Percentiles rank a stretch among this genome's conserved stretches.
These are phyloP conservation scores for Platycercus adscitus DNA, from an alignment of 2,113 vertebrate genomes.

Conservation along the genomic window DNA sequence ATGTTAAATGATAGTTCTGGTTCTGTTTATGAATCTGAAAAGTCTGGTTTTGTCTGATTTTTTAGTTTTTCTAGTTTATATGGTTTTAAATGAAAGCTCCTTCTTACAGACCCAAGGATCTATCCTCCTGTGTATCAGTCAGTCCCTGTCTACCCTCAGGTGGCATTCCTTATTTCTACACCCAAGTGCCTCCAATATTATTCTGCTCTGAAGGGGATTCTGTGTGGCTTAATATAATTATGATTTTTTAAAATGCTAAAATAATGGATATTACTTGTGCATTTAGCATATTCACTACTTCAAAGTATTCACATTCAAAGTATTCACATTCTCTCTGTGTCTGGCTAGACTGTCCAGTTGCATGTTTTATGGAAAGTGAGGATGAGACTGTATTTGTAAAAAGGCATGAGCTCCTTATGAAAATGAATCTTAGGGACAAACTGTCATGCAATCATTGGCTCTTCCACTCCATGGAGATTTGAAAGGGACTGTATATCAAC, in stretches of 20 bases:
- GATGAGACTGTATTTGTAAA: conserved; percentile 66
- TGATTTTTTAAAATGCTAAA: not conserved
- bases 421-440: conserved; percentile 68
- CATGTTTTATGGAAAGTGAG: conserved; percentile 74
- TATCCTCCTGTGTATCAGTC: not conserved
- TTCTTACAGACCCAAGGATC: conserved; percentile 22
- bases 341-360: conserved; percentile 65
- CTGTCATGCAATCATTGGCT: conserved; percentile 65
- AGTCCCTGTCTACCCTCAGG: not conserved
- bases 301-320: conserved; percentile 74
- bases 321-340: conserved; percentile 52
- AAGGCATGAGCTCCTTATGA: conserved; percentile 69
- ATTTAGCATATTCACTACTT: conserved; percentile 53
- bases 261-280: conserved; percentile 9
- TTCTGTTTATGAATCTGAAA: not conserved
- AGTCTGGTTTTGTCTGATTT: not conserved
- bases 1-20: not conserved
- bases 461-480: conserved; percentile 31
- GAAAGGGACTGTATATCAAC: conserved; percentile 11
- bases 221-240: not conserved
- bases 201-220: not conserved
- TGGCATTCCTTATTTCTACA: not conserved
- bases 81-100: not conserved
- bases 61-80: not conserved
- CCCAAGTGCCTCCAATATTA: not conserved